A percentile compares a stretch with the other conserved stretches of the same genome.
phyloP scores from a whole-genome alignment of 2,113 vertebrate species.

The Actinemys pallida region DNA sequence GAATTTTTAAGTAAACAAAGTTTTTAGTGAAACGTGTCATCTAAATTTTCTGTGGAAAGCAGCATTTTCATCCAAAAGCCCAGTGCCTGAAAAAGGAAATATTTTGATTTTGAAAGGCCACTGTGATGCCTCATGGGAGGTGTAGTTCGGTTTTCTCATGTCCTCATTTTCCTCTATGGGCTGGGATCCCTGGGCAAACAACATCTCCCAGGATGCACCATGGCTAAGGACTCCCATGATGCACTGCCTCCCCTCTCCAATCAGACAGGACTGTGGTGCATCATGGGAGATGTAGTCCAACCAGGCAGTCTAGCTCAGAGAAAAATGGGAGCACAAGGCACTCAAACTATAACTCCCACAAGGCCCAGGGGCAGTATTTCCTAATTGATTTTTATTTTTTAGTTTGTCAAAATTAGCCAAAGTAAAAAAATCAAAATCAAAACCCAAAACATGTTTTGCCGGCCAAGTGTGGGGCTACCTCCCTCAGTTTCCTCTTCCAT shows the following conservation, averaged over 20 bases:
- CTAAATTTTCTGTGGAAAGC: too few relatives aligned
- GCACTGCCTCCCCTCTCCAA: background rate
- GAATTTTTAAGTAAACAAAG: background rate
- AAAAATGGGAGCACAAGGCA: background rate
- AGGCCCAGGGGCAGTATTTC: background rate
- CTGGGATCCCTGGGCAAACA: background rate
- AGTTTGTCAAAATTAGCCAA: background rate
- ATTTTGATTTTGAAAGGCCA: background rate
- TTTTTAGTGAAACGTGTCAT: background rate
- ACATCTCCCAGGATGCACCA: background rate
- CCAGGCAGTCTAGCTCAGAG: background rate
- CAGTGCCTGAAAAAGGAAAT: background rate
- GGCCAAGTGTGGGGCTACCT: background rate
- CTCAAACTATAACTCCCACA: background rate
- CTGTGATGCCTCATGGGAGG: background rate
- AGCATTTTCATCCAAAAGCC: background rate
- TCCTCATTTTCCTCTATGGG: background rate
- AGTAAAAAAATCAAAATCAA: background rate
- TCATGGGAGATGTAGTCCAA: background rate
- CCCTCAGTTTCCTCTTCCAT: background rate
- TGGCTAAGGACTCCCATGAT: background rate
- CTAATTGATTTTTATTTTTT: background rate
- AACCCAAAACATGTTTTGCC: background rate
- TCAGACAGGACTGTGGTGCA: too few relatives aligned
- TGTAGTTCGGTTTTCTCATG: background rate